These are phyloP conservation scores for Eclectus roratus DNA, from an alignment of 2,113 vertebrate genomes.

Conservation along the genomic window DNA sequence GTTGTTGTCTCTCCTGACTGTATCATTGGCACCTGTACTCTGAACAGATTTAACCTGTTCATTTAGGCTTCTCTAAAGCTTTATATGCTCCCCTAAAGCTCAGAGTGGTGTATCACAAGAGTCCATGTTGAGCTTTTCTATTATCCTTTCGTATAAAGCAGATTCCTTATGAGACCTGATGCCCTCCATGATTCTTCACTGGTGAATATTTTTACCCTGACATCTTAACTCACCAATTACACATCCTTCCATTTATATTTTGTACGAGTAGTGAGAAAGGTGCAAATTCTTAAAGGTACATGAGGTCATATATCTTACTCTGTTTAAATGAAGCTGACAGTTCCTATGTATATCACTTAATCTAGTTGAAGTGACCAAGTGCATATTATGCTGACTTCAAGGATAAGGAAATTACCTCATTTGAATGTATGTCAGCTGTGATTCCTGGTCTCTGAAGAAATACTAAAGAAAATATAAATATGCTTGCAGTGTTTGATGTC, in stretches of 20 bases:
- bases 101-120: background rate
- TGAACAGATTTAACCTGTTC: background rate
- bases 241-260: background rate
- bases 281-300: background rate
- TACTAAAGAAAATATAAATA: slow-evolving; percentile 11
- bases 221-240: background rate
- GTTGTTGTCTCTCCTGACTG: background rate
- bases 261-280: background rate
- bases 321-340: background rate
- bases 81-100: background rate
- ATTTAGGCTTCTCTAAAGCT: background rate
- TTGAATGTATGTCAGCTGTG: background rate
- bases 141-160: background rate
- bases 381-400: background rate
- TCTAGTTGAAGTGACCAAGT: background rate
- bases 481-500: background rate
- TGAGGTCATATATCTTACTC: background rate
- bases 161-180: background rate
- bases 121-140: background rate
- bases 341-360: background rate
- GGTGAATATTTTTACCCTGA: background rate
- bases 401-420: background rate
- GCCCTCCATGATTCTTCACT: background rate
- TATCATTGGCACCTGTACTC: background rate
- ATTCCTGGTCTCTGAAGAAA: background rate